phyloP scores from a whole-genome alignment of 2,113 vertebrate genomes.

The Sciurus niger region DNA sequence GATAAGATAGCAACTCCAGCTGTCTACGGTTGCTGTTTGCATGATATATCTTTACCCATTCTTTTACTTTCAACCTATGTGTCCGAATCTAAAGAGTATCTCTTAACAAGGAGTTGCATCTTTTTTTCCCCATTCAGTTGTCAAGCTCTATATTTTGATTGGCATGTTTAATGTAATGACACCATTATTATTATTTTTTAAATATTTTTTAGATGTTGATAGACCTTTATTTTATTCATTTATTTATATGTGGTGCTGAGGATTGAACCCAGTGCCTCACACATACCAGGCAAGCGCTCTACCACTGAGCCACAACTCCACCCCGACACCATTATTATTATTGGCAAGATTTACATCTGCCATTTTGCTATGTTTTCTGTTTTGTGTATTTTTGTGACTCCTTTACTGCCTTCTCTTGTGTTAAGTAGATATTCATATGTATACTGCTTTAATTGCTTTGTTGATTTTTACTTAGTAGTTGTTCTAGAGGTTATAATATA shows the following conservation, averaged over 20 bases:
- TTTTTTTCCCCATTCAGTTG: background rate
- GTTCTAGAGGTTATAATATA: background rate
- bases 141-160: background rate
- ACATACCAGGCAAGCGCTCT: too few species aligned
- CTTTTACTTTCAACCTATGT: background rate
- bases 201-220: too few species aligned
- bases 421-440: slow-evolving; percentile 23
- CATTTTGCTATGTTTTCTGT: slow-evolving; percentile 43
- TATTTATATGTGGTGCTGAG: too few species aligned
- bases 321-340: background rate
- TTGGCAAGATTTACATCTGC: background rate
- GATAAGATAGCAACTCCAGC: background rate
- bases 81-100: background rate
- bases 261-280: too few species aligned
- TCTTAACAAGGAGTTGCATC: background rate
- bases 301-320: too few species aligned
- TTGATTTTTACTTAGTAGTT: slow-evolving; percentile 27
- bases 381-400: background rate
- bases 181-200: background rate
- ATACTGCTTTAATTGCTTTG: background rate
- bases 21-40: background rate
- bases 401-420: slow-evolving; percentile 28
- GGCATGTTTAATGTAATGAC: background rate
- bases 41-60: background rate
- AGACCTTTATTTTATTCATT: too few species aligned